These are phyloP conservation scores for Scrobipalpa costella DNA, from an alignment of 2,888 invertebrate genomes.

Conservation along the genomic window DNA sequence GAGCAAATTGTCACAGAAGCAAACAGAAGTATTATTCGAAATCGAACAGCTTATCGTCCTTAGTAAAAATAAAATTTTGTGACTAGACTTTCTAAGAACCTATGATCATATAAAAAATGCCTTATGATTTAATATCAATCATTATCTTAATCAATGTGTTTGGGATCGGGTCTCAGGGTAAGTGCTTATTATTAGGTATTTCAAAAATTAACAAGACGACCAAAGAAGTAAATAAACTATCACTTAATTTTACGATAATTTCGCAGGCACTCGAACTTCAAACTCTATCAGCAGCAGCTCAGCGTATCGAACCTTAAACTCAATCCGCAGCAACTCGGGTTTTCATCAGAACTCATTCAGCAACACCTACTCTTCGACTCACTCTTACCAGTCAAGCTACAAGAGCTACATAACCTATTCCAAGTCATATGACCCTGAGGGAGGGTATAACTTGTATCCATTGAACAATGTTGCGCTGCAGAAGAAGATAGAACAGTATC, in stretches of 20 bases:
- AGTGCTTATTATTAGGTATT: too few species aligned
- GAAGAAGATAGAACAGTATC: conserved; percentile 18
- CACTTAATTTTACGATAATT: background rate
- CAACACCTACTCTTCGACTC: background rate
- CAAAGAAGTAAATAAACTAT: too few species aligned
- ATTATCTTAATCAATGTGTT: too few species aligned
- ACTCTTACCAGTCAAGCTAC: background rate
- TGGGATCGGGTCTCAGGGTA: too few species aligned
- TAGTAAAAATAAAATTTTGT: too few species aligned
- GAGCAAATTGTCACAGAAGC: too few species aligned
- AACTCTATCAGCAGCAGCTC: background rate
- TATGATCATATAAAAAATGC: too few species aligned
- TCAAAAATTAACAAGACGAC: too few species aligned
- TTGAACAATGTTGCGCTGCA: conserved; percentile 8
- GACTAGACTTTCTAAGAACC: too few species aligned
- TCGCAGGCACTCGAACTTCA: background rate
- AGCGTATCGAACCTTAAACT: background rate
- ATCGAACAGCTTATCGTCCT: too few species aligned
- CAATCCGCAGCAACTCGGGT: background rate
- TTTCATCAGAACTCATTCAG: background rate
- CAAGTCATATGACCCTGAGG: background rate
- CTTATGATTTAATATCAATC: too few species aligned
- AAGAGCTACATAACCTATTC: conserved; percentile 2
- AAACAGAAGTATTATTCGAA: too few species aligned
- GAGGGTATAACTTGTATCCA: conserved; percentile 7